Evolutionary conservation across 2,797 vertebrate genomes (phyloP).

Genomic region (Liasis olivaceus): DNA sequence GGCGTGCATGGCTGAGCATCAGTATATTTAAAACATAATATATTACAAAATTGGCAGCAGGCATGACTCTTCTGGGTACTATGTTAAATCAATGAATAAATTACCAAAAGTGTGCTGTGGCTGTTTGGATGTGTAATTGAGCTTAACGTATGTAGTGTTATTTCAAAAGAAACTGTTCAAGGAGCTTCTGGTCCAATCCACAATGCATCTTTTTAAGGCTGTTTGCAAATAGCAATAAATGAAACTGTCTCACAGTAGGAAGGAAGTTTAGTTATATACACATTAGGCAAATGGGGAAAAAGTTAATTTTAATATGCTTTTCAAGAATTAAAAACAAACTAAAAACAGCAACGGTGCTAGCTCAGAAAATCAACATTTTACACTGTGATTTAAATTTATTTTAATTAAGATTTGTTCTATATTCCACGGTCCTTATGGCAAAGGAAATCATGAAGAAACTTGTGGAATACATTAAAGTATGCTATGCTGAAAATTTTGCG

Average conservation of each 20-base stretch:
- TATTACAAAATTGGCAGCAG: slow-evolving; percentile 86
- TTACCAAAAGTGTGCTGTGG: slow-evolving; percentile 86
- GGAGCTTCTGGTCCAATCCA: slow-evolving; percentile 79
- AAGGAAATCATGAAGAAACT: slow-evolving; percentile 45
- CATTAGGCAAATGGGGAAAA: slow-evolving; percentile 76
- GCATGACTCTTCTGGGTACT: slow-evolving; percentile 86
- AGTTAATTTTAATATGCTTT: slow-evolving; percentile 79
- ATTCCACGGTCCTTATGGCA: slow-evolving; percentile 51
- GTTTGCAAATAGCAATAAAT: slow-evolving; percentile 83
- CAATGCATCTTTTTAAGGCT: slow-evolving; percentile 76
- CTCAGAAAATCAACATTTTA: slow-evolving; percentile 68
- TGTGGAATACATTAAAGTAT: slow-evolving; percentile 41
- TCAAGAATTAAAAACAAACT: slow-evolving; percentile 73
- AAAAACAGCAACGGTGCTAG: slow-evolving; percentile 66
- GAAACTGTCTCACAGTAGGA: slow-evolving; percentile 80
- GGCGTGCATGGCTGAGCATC: slow-evolving; percentile 84
- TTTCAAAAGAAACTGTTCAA: slow-evolving; percentile 85
- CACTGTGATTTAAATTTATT: slow-evolving; percentile 72
- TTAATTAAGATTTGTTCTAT: slow-evolving; percentile 67
- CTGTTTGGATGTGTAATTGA: slow-evolving; percentile 86
- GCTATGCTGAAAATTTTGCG: neutral
- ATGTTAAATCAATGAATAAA: slow-evolving; percentile 89
- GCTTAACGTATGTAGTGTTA: slow-evolving; percentile 84
- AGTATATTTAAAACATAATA: slow-evolving; percentile 86
- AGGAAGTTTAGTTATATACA: slow-evolving; percentile 78